phyloP scores from a whole-genome alignment of 2,797 vertebrate genomes.

The Pachyuromys duprasi region DNA sequence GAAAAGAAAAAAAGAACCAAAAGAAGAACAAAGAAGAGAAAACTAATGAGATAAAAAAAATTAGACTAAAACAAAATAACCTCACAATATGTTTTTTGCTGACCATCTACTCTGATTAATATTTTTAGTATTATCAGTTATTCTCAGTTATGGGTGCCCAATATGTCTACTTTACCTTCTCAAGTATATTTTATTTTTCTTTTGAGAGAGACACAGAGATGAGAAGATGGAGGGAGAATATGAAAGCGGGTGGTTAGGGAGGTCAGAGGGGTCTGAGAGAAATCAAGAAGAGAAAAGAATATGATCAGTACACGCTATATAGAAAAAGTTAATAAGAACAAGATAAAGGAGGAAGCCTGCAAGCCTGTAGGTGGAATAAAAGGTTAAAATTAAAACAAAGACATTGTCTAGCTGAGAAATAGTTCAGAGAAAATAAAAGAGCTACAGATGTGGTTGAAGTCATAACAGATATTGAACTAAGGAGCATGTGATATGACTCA shows the following conservation, averaged over 20 bases:
- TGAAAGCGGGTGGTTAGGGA: not conserved
- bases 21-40: not conserved
- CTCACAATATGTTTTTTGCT: not conserved
- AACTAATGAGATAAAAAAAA: not conserved
- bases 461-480: not conserved
- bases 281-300: not conserved
- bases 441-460: accelerated
- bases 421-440: not conserved
- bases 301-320: not conserved
- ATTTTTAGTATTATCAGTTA: not conserved
- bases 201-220: not conserved
- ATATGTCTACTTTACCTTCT: not conserved
- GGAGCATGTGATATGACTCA: not conserved
- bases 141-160: not conserved
- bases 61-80: not conserved
- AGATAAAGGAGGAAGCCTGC: not conserved
- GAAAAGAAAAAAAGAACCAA: not conserved
- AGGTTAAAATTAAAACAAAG: not conserved
- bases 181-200: not conserved
- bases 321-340: not conserved
- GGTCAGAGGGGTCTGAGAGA: not conserved
- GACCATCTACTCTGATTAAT: not conserved
- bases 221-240: not conserved
- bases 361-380: not conserved
- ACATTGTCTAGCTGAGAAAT: not conserved